Evolutionary conservation across 2,113 vertebrate species (phyloP).

Genomic region (Heterochromis multidens): DNA sequence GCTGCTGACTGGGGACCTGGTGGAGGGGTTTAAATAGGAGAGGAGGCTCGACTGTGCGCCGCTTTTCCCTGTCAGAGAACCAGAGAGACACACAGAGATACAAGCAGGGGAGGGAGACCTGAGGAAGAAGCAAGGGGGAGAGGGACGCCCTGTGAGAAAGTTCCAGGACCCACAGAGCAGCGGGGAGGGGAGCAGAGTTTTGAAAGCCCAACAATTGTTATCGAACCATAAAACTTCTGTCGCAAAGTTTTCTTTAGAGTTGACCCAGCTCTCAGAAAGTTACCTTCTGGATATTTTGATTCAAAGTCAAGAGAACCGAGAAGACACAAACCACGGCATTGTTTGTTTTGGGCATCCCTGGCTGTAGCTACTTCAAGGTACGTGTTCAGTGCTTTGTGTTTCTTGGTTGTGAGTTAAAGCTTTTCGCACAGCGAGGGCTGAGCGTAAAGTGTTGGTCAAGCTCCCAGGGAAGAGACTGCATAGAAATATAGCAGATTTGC

Average conservation of each 20-base stretch:
- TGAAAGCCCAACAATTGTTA: neutral
- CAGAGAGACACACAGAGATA: slow-evolving; percentile 17
- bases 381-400: neutral
- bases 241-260: neutral
- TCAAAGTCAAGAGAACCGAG: neutral
- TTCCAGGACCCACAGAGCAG: neutral
- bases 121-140: neutral
- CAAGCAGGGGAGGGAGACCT: neutral
- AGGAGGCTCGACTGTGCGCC: slow-evolving; percentile 82
- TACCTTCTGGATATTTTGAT: slow-evolving; percentile 21
- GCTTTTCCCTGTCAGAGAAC: slow-evolving; percentile 67
- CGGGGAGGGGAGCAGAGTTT: neutral
- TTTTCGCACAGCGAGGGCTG: neutral
- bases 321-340: neutral
- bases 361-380: slow-evolving; percentile 47
- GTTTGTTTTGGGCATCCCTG: neutral
- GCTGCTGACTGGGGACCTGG: slow-evolving; percentile 97
- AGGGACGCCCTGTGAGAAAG: neutral
- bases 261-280: slow-evolving; percentile 1
- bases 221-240: neutral
- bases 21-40: slow-evolving; percentile 96
- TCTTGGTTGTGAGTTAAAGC: neutral
- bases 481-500: neutral
- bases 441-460: neutral
- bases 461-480: neutral